Evolutionary conservation across 2,797 vertebrate genomes (phyloP), one percentile per base, ranked within the genome.

Genomic region (Xenentodon cancila): DNA sequence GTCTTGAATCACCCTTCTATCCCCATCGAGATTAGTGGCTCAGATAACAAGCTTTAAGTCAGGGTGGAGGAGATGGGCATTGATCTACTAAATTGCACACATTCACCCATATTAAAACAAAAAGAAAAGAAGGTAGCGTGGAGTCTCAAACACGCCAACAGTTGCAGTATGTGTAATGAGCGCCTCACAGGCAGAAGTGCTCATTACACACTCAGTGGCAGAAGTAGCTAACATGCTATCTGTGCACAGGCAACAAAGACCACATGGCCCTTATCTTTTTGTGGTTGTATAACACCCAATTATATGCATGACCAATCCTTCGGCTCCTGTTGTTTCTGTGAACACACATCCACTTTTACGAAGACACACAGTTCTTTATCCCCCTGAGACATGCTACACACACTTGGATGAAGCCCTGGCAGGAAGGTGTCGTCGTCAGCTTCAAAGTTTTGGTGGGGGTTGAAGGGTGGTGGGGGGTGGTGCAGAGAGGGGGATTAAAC

Each of bases 11-110:
- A 54, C 42, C 77, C 55, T 70, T 80, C 77, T 54, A 62, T 52
- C 57, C 46, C 75, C 76, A 74, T 84, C 72, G 74, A 60, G 47
- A 42, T 75, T 81, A 85, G 78, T 80, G 76, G 78, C 47, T 77
- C 27, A 62, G 51, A 54, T 61, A 81, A 82, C 62, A 58, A 69
- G 45, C 66, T 42, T 15, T 0, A 1, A 53, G 66, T 65, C 59
- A 74, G 54, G 42, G 45, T 18, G 53, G 49, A 53, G 3, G 17
- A 60, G 53, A 54, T 30, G 43, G 70, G 69, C 63, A 58, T 57
- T 82, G 73, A 84, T 84, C 77, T 77, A 46, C 27, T 51, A 21
- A 66, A 22, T 45, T 18, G 12, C 3, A n/a, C 27, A 20, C 18
- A 19, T 22, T 11, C n/a, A 64, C 19, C 2, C 30, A 9, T 32